phyloP scores from a whole-genome alignment of 37 sponge, comb jelly and placozoan species.

The Amphimedon queenslandica region DNA sequence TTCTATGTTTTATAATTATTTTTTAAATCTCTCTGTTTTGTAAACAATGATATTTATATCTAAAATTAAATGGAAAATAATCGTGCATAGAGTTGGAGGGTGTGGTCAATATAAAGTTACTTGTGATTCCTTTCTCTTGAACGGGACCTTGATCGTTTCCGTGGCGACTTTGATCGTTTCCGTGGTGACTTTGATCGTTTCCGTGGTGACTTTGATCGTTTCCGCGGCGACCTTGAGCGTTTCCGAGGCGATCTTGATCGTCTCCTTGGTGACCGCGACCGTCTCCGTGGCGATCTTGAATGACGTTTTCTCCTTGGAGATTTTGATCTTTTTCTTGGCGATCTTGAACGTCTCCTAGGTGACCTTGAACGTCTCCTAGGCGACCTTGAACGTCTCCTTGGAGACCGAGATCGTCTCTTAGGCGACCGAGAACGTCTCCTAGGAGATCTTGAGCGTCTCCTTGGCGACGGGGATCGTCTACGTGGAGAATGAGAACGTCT shows the following conservation, averaged over 20 bases:
- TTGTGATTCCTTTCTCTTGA: background rate
- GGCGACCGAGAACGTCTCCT: slow-evolving; percentile 9
- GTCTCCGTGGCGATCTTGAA: background rate
- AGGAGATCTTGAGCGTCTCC: background rate
- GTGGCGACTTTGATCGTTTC: background rate
- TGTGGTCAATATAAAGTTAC: no score
- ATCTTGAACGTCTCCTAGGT: background rate
- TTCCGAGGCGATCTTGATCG: background rate
- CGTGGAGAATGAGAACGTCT: background rate
- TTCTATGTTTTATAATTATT: no score
- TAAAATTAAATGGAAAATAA: no score
- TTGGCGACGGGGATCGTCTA: background rate
- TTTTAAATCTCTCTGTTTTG: no score
- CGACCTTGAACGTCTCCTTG: slow-evolving; percentile 1
- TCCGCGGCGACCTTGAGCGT: background rate
- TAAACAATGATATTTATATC: no score
- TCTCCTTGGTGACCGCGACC: background rate
- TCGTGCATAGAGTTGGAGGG: no score
- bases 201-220: background rate
- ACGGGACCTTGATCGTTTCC: no score
- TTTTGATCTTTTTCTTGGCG: slow-evolving; percentile 3
- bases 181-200: background rate
- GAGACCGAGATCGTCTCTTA: background rate
- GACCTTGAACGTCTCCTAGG: background rate
- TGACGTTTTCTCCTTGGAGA: background rate